A percentile compares a stretch with the other conserved stretches of the same genome.
phyloP scores from a whole-genome alignment of 2,113 vertebrate species.

The Zosterops borbonicus region DNA sequence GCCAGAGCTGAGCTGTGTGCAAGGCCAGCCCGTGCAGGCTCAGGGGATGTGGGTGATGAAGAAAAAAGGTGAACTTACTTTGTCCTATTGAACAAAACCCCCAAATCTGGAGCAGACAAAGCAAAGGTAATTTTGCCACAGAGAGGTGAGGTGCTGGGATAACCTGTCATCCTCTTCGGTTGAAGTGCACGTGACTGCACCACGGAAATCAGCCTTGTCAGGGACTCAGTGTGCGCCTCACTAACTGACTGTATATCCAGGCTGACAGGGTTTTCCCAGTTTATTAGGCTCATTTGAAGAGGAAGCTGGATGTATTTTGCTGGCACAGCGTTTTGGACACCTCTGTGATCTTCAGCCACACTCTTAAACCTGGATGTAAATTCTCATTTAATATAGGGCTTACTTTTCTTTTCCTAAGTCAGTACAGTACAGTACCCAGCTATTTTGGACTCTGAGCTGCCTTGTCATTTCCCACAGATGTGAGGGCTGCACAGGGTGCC shows the following conservation, averaged over 20 bases:
- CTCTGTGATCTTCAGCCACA: background rate
- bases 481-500: background rate
- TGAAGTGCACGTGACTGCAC: background rate
- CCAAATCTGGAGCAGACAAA: background rate
- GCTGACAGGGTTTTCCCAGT: conserved; percentile 36
- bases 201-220: background rate
- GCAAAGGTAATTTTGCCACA: background rate
- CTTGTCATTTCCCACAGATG: background rate
- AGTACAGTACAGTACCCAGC: background rate
- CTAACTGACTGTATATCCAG: background rate
- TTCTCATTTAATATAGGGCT: background rate
- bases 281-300: conserved; percentile 35
- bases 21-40: fast-evolving
- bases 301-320: conserved; percentile 26
- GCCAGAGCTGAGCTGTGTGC: fast-evolving
- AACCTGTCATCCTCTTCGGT: background rate
- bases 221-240: background rate
- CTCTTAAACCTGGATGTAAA: background rate
- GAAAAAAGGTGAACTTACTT: background rate
- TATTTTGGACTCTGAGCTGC: background rate
- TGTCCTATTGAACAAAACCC: background rate
- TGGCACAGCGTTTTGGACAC: background rate
- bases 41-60: background rate
- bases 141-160: background rate
- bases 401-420: background rate